Evolutionary conservation across 2,113 vertebrate genomes (phyloP), one percentile per base, ranked within the genome.

Genomic region (Talpa occidentalis): DNA sequence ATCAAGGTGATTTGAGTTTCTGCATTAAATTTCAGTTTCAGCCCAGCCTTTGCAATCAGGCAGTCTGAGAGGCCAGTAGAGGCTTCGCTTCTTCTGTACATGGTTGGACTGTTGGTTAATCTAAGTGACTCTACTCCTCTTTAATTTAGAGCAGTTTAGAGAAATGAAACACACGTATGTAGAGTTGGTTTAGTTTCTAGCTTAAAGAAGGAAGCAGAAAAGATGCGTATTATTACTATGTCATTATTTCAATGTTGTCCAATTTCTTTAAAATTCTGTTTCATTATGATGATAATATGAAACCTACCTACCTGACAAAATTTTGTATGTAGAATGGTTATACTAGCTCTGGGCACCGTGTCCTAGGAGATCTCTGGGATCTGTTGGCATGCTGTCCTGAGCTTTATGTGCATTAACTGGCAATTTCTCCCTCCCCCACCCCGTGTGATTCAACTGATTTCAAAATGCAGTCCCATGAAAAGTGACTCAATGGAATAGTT

Each of bases 1-100:
- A 93, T 93, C 84, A 96, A 94, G 92, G 97, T 94, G 94, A 92
- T 30, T 88, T 67, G 76, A 64, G 32, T 69, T 88, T 93, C 66
- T 93, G 87, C 54, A 47, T 89, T 69, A 49, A 88, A 90, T 92
- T 92, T 92, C 54, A 52, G 54, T 52, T 76, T 81, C 73, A 88
- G 80, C 28, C 5, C 7, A 42, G 47, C 24, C 30, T 96, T 93
- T 52, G 79, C 72, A 56, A 80, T 80, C 32, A 37, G 52, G 42
- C 42, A 44, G 37, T 40, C 21, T 2, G n/a, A 78, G 14, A 12
- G 14, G 24, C 19, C 10, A 52, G 60, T 66, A 8, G 15, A 40
- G 47, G 6, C 24, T 66, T 84, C 79, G 78, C 14, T 82, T 2
- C n/a, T 67, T 92, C 28, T 2, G 14, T 73, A 40, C 28, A 1